A percentile compares a stretch with the other conserved stretches of the same genome.
phyloP scores from a whole-genome alignment of 2,888 invertebrate species.

The Sceliomorpha sp. region DNA sequence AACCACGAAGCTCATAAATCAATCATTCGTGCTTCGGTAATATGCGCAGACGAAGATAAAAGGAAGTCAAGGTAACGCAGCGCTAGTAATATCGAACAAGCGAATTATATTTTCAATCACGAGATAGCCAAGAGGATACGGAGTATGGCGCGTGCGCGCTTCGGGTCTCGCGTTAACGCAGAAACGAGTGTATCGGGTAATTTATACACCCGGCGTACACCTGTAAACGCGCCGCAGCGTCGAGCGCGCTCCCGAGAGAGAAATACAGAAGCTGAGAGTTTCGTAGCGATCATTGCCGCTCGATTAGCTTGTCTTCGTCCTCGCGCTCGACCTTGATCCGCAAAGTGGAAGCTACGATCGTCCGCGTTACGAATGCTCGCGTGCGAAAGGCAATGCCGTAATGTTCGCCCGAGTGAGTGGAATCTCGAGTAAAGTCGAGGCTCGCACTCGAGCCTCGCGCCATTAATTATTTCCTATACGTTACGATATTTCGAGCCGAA shows the following conservation, averaged over 20 bases:
- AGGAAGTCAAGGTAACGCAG: constrained; percentile 3
- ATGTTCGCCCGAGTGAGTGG: constrained; percentile 19
- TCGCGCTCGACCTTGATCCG: constrained; percentile 43
- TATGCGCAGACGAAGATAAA: background rate
- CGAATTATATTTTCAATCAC: constrained; percentile 12
- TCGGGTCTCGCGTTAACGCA: constrained; percentile 4
- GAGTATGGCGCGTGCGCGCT: constrained; percentile 19
- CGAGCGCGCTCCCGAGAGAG: too few species aligned
- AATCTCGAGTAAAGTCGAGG: constrained; percentile 35
- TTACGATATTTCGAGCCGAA: constrained; percentile 40
- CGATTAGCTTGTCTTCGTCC: constrained; percentile 57
- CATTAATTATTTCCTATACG: constrained; percentile 50
- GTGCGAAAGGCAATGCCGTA: constrained; percentile 38
- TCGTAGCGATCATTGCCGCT: constrained; percentile 58
- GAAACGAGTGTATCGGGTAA: constrained; percentile 20
- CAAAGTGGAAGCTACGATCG: constrained; percentile 15
- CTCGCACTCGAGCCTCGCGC: constrained; percentile 24
- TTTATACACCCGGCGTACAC: constrained; percentile 32
- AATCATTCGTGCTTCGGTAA: constrained; percentile 10
- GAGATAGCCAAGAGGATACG: background rate
- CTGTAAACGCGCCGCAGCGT: constrained; percentile 39
- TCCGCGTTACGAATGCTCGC: constrained; percentile 42
- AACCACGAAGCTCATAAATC: constrained; percentile 11
- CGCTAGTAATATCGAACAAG: constrained; percentile 7
- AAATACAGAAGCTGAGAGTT: constrained; percentile 45